phyloP scores from a whole-genome alignment of 2,113 vertebrate species.

The Brachyistius frenatus region DNA sequence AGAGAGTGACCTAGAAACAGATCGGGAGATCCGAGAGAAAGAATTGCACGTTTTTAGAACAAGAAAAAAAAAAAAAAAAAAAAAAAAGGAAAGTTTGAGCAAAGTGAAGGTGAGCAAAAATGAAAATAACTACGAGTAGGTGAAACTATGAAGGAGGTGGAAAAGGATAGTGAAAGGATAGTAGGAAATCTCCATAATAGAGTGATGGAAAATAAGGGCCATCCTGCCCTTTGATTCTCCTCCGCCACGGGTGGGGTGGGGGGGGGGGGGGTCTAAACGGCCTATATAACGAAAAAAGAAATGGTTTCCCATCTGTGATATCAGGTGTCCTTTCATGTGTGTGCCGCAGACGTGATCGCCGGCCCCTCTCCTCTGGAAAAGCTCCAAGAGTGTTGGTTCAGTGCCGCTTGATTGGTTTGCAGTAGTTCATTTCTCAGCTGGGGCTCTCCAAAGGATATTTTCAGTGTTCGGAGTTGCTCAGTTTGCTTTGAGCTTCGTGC shows the following conservation, averaged over 20 bases:
- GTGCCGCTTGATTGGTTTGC: constrained; percentile 44
- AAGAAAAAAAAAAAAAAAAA: background rate
- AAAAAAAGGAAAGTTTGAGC: too few species aligned
- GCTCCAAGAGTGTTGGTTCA: background rate
- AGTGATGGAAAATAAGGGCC: too few species aligned
- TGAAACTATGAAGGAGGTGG: too few species aligned
- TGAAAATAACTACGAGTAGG: too few species aligned
- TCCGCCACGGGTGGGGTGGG: too few species aligned
- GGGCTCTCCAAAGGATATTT: constrained; percentile 39
- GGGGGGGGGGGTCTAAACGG: background rate
- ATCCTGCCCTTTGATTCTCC: background rate
- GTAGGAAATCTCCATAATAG: too few species aligned
- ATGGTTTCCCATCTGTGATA: background rate
- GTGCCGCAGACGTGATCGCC: background rate
- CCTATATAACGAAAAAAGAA: background rate
- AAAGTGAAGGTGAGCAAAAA: too few species aligned
- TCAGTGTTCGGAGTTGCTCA: constrained; percentile 15
- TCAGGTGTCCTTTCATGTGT: constrained; percentile 13
- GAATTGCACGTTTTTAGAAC: too few species aligned
- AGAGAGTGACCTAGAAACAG: constrained; percentile 46
- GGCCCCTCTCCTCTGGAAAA: background rate
- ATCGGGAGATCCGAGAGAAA: background rate
- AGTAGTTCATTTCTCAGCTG: constrained; percentile 29
- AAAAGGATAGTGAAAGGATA: too few species aligned
- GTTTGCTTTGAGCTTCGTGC: constrained; percentile 9